A percentile compares a stretch with the other conserved stretches of the same genome.
These are phyloP conservation scores for Polypedilum pembai DNA, from an alignment of 1,140 invertebrate genomes.

Conservation along the genomic window DNA sequence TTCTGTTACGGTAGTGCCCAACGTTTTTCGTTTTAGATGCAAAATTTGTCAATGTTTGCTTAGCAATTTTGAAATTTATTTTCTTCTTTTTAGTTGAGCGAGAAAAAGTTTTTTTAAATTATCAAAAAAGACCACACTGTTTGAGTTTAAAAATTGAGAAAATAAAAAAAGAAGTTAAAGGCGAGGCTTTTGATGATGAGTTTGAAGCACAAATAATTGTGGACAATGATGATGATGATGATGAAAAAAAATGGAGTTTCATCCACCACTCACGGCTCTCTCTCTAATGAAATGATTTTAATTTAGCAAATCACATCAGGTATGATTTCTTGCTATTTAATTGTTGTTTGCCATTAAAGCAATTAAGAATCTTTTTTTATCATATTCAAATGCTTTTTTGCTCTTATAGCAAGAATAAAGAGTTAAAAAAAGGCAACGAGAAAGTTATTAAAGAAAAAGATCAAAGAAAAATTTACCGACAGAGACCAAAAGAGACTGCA, in stretches of 20 bases:
- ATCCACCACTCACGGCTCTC: neutral
- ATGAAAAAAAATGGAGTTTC: neutral
- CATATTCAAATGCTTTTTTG: too few relatives aligned
- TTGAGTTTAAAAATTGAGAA: neutral
- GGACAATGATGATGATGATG: neutral
- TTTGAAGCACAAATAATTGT: neutral
- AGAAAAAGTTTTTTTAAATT: too few relatives aligned
- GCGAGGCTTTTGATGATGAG: neutral
- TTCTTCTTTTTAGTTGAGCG: too few relatives aligned
- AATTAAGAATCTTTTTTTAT: too few relatives aligned
- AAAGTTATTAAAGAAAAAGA: constrained; percentile 28
- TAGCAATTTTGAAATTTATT: too few relatives aligned
- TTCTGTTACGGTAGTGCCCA: too few relatives aligned
- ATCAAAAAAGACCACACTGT: neutral
- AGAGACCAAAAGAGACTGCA: neutral
- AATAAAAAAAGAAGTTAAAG: neutral
- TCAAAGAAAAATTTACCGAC: constrained; percentile 22
- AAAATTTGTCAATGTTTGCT: too few relatives aligned
- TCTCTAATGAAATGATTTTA: neutral
- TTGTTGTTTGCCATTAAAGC: neutral
- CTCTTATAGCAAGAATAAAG: neutral
- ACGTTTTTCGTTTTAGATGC: too few relatives aligned
- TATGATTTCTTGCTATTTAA: neutral
- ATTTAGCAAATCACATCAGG: constrained; percentile 12
- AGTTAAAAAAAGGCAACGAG: constrained; percentile 8